Percentiles rank a stretch among this genome's conserved stretches.
Conservation (phyloP, 2,797 vertebrate genomes). For the Anisognathus igniventris region DNA sequence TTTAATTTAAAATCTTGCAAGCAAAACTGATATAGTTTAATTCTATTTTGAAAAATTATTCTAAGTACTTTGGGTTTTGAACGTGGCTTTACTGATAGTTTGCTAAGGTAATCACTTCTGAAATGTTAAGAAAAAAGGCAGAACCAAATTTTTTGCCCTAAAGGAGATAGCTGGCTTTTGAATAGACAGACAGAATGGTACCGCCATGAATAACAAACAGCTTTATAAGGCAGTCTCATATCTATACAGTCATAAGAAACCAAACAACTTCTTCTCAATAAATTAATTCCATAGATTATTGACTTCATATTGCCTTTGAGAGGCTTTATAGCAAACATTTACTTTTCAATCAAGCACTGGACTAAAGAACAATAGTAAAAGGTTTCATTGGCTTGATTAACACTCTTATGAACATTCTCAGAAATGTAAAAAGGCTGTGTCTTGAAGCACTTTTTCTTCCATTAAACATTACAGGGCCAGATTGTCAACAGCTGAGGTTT, state of each 20-base stretch:
- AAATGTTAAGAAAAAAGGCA: neutral
- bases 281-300: slow-evolving; percentile 28
- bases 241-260: neutral
- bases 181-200: neutral
- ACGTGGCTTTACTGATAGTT: neutral
- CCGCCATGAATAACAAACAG: neutral
- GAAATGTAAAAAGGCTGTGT: neutral
- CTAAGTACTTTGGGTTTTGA: neutral
- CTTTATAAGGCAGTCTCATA: neutral
- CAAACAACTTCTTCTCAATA: neutral
- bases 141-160: neutral
- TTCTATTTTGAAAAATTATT: neutral
- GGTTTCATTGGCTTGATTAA: neutral
- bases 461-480: neutral
- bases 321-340: neutral
- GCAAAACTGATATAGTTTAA: neutral
- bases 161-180: neutral
- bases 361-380: neutral
- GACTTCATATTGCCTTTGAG: neutral
- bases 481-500: neutral
- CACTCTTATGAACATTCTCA: neutral
- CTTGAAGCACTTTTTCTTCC: neutral
- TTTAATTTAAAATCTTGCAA: neutral
- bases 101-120: neutral
- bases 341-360: neutral